Base-by-base conservation (phyloP, 92 coral and sea anemone species). In the Porites rus region DNA sequence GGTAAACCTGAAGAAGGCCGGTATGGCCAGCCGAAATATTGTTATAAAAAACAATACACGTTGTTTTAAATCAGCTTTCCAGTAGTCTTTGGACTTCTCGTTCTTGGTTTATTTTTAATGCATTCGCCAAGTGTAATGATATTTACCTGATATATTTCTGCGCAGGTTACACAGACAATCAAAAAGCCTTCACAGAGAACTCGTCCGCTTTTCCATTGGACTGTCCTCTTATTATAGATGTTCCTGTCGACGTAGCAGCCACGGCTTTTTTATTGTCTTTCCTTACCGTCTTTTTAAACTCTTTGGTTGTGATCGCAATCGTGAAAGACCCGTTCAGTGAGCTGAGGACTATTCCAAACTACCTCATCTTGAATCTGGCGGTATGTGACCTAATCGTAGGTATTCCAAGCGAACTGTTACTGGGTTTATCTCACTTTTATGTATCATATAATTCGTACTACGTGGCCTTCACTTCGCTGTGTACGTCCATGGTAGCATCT, bases 381-480 rank as follows among this genome's bases (percentile, higher is more conserved):
- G 87, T 83, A 13, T 83, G 87, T 46, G 87, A 83, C 76, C 87
- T 83, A 51, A 59, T 83, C 21, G 87, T 51, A 19, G 87, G 79
- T 20, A 80, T 80, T 14, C 87, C 87, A 1, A 61, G 80, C 51
- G 87, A 83, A 69, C 31, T 83, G 13, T 51, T 83, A 38, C 70
- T 83, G 69, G 86, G 78, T 11, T 22, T 83, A 18, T 72, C 62
- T 31, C 74, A 22, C 17, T 66, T 50, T 17, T 16, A 16, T 22
- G 11, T 6, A 0, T 38, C 46, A 2, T 18, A 2, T 8, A 0
- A 28, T 62, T 59, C 72, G 52, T 62, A 72, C 51, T 46, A 61
- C 3, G 80, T 43, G 46, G 80, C 72, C 20, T 83, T 72, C 63
- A 83, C 87, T 11, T 50, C 51, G 6, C 12, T 83, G 66, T 83